phyloP scores from a whole-genome alignment of 2,113 vertebrate genomes.

The Brachyhypopomus occidentalis region DNA sequence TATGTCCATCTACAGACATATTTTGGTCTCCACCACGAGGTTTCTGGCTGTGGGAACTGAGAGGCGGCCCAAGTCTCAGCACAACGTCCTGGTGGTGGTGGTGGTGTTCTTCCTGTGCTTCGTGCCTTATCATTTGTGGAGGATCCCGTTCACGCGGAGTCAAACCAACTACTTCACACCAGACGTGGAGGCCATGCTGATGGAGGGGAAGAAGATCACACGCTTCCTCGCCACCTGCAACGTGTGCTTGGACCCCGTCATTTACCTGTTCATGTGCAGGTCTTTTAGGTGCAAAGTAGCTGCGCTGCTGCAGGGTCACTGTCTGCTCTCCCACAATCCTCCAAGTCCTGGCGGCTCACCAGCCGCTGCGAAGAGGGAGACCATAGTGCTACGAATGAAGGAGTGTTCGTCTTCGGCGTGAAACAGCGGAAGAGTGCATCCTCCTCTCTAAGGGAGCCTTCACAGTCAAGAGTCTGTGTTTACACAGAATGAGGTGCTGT shows the following conservation, averaged over 20 bases:
- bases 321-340: not conserved
- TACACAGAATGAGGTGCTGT: no score
- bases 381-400: not conserved
- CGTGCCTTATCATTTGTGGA: conserved; percentile 72
- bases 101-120: conserved; percentile 77
- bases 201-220: conserved; percentile 60
- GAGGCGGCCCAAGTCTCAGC: not conserved
- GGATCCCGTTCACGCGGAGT: conserved; percentile 73
- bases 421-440: no score
- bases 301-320: not conserved
- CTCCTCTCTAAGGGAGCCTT: no score
- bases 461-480: no score
- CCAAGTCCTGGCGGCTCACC: not conserved
- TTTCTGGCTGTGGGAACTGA: not conserved
- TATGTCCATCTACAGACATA: conserved; percentile 23
- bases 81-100: conserved; percentile 64
- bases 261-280: conserved; percentile 76
- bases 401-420: no score
- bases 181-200: conserved; percentile 32
- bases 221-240: conserved; percentile 74
- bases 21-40: conserved; percentile 1
- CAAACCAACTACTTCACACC: conserved; percentile 70
- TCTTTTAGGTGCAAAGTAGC: conserved; percentile 15
- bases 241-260: conserved; percentile 76
- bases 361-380: not conserved